A percentile compares a stretch with the other conserved stretches of the same genome.
These are phyloP conservation scores for Cyanoliseus patagonus DNA, from an alignment of 2,113 vertebrate genomes.

Conservation along the genomic window DNA sequence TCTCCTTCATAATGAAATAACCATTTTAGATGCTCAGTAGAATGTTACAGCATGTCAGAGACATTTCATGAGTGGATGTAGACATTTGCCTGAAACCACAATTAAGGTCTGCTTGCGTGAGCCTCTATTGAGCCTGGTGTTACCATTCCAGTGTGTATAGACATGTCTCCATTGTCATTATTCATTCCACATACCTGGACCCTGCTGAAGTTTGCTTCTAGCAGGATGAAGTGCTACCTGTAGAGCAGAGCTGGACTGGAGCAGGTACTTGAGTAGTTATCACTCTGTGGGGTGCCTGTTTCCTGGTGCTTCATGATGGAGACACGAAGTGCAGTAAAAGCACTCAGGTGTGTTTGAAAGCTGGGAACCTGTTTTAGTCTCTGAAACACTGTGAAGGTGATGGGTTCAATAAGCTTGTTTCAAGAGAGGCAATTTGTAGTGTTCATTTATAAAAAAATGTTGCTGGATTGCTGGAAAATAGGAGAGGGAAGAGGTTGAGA, in stretches of 20 bases:
- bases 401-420: background rate
- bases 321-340: background rate
- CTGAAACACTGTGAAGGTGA: background rate
- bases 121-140: background rate
- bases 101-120: background rate
- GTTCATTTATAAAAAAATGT: constrained; percentile 17
- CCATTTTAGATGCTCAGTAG: background rate
- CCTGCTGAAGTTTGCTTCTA: background rate
- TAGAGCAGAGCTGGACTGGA: background rate
- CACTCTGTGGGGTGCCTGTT: background rate
- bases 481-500: background rate
- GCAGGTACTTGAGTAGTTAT: background rate
- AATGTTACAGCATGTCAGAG: background rate
- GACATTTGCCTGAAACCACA: background rate
- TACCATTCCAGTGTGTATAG: background rate
- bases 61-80: background rate
- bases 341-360: background rate
- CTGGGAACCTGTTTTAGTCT: background rate
- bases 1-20: background rate
- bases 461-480: background rate
- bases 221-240: background rate
- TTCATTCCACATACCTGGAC: background rate
- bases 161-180: background rate
- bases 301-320: background rate
- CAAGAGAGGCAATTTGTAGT: background rate